Conservation (phyloP, 2,113 vertebrate genomes). For the Sprattus sprattus region DNA sequence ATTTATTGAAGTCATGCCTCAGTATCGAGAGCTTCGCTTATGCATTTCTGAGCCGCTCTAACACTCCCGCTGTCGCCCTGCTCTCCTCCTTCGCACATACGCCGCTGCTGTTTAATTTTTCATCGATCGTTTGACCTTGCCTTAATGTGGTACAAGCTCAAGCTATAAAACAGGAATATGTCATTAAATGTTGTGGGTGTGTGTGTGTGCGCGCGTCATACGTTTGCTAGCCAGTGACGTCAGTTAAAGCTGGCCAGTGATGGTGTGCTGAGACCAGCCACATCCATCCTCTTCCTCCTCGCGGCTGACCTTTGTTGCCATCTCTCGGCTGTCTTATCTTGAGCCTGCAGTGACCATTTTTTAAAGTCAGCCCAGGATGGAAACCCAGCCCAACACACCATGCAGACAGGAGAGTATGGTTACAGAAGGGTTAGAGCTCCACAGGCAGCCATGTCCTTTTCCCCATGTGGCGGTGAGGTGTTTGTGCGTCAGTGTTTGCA, state of each 20-base stretch:
- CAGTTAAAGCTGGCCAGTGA: background rate
- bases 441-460: background rate
- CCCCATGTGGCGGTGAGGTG: background rate
- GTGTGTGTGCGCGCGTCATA: background rate
- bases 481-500: too few relatives aligned
- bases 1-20: constrained; percentile 20
- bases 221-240: constrained; percentile 23
- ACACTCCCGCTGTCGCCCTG: background rate
- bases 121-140: background rate
- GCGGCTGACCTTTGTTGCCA: constrained; percentile 10
- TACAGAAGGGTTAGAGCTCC: too few relatives aligned
- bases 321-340: constrained; percentile 33
- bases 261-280: background rate
- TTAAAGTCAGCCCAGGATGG: constrained; percentile 1
- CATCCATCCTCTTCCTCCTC: constrained; percentile 23
- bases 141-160: background rate
- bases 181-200: background rate
- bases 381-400: background rate
- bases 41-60: background rate
- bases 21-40: constrained; percentile 5
- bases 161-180: background rate
- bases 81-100: background rate
- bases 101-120: background rate
- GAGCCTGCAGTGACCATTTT: constrained; percentile 16
- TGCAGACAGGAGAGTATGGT: background rate